Evolutionary conservation across 30 jellyfish, hydroid and myxozoan species (phyloP), one percentile per base, ranked within the genome.

Genomic region (Hydractinia echinata): DNA sequence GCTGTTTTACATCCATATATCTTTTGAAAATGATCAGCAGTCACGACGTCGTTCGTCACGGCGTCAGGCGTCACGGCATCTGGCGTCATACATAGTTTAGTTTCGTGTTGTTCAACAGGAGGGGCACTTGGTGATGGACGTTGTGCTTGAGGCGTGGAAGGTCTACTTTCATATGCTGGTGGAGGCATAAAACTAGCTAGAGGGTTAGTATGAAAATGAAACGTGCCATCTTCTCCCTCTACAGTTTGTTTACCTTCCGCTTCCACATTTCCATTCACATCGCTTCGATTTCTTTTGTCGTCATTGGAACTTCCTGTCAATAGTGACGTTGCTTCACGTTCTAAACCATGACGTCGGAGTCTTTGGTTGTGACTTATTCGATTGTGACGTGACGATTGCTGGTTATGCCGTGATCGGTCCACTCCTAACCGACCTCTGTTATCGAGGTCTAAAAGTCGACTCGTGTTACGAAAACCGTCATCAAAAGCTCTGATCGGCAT

Each of bases 161-260:
- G 81, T 71, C 81, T 30, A 71, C 81, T 71, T 71, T 71, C 60
- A 71, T 71, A 71, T 14, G 55, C 81, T 20, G 81, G 81, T 7
- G 81, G 81, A 19, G 81, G 81, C 61, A 52, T 48, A 52, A 50
- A 30, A 20, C 60, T 14, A 20, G 44, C n/a, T 52, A 71, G 15
- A 52, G 81, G 81, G n/a, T 71, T 30, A 60, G 55, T 30, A 71
- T 71, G 61, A 71, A 20, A 71, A 30, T 71, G 81, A 71, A 71
- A 71, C 81, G 51, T 67, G 11, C 14, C 21, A 13, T 71, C 55
- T 71, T 71, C 81, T 58, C 51, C 74, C 8, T 64, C 74, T 64
- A n/a, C 74, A 13, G 19, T 51, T 51, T 64, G 74, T n/a, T 64
- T 44, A 8, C 81, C n/a, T 55, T 20, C 81, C n/a, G 39, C 60